Percentiles rank a stretch among this genome's conserved stretches.
Evolutionary conservation across 37 sponge, comb jelly and placozoan genomes (phyloP).

Genomic region (Cladorhizidae sp.): DNA sequence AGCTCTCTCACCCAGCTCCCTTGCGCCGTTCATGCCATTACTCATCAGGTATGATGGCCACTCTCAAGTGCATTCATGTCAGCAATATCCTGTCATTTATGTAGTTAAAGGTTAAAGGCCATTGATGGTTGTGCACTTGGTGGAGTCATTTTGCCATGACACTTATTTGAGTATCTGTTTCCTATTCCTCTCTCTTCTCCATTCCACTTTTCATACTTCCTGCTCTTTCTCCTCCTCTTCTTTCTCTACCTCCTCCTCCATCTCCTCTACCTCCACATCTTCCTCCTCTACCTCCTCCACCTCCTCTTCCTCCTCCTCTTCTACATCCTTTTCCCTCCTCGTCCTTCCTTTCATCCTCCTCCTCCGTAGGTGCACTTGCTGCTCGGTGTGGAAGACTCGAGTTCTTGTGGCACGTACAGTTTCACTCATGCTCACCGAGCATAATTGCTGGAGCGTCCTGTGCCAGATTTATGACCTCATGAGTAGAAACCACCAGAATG

Average conservation of each 20-base stretch:
- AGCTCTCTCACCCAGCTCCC: slow-evolving; percentile 14
- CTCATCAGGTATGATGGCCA: slow-evolving; percentile 41
- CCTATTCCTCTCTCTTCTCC: no score
- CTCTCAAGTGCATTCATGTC: no score
- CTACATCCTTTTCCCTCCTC: neutral
- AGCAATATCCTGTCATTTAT: no score
- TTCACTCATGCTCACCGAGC: slow-evolving; percentile 33
- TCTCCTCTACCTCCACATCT: no score
- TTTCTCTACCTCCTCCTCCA: no score
- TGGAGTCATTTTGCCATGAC: no score
- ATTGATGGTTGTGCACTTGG: no score
- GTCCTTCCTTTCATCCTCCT: neutral
- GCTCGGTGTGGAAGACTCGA: slow-evolving; percentile 71
- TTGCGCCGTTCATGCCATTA: slow-evolving; percentile 47
- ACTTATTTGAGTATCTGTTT: no score
- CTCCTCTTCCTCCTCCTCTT: neutral
- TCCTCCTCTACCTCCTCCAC: neutral
- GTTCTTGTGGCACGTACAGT: slow-evolving; percentile 34
- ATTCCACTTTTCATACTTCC: no score
- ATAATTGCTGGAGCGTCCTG: neutral
- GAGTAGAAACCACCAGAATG: slow-evolving; percentile 26
- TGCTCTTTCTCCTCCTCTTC: no score
- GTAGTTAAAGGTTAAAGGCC: no score
- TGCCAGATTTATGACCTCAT: neutral
- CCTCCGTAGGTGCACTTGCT: slow-evolving; percentile 28